Base-by-base conservation (phyloP, 2,888 invertebrate genomes). In the Cylindroiulus punctatus region DNA sequence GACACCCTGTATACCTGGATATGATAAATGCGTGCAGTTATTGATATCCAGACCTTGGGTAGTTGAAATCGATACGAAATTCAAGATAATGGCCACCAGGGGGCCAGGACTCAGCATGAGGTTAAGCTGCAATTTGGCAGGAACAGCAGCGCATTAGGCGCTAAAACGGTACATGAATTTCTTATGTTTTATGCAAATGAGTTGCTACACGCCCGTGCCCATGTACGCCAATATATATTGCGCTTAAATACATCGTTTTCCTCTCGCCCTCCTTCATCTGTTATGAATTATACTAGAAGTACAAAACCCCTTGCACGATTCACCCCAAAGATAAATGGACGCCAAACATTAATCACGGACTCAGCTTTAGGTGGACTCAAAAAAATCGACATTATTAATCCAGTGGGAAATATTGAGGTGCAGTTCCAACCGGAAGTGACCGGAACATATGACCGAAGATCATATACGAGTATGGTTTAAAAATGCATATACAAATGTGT, bases 91-190 rank as follows among this genome's bases (percentile, higher is more conserved):
- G n/a, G n/a, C n/a, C 52, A 8, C 52, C n/a, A 52, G 52, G 52
- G n/a, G 52, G 52, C 52, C 52, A 52, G n/a, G 4, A n/a, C 52
- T n/a, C 52, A 52, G 52, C 52, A 14, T 52, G 52, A 52, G 52
- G n/a, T 52, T 52, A 52, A 52, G 52, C 19, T n/a, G n/a, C 52
- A 52, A 52, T 52, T 52, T 52, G 52, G 52, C 52, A 44, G 44
- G 8, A 44, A 44, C 44, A 44, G 44, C 44, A 52, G 52, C 52
- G 52, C 52, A 52, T 52, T 65, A 65, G n/a, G 65, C 65, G 26
- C 65, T 65, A 65, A 65, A 65, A 65, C 65, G 65, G 22, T 65
- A 65, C 65, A 65, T 26, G 65, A 65, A 65, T 65, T 65, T 65
- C 65, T 65, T 26, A 65, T 65, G 65, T 65, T 65, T 65, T 65